Evolutionary conservation across 2,797 vertebrate species (phyloP).

Genomic region (Kryptopterus vitreolus): DNA sequence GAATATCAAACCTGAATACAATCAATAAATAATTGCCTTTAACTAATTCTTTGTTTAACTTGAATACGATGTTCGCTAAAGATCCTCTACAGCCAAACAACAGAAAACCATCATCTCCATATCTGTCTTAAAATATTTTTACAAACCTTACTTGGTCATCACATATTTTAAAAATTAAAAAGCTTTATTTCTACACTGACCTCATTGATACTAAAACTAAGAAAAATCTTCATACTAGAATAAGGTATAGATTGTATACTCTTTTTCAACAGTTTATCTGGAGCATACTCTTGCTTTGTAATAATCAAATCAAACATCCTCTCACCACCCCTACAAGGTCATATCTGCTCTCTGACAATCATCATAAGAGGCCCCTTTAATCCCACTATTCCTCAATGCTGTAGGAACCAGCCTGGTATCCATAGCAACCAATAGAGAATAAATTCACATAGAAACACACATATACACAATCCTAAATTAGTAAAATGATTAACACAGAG

Average conservation of each 20-base stretch:
- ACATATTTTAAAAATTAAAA: constrained; percentile 8
- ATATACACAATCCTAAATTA: constrained; percentile 8
- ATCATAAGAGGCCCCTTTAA: constrained; percentile 58
- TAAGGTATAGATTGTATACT: neutral
- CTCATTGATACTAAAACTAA: neutral
- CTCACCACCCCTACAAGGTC: constrained; percentile 65
- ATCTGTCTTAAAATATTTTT: neutral
- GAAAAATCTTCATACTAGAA: neutral
- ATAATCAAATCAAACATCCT: constrained; percentile 20
- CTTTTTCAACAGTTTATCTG: neutral
- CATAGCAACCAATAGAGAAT: constrained; percentile 63
- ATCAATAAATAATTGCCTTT: neutral
- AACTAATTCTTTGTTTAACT: neutral
- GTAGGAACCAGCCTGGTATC: constrained; percentile 62
- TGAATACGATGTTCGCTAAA: neutral
- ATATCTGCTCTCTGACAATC: constrained; percentile 60
- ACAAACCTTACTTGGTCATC: neutral
- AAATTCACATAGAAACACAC: neutral
- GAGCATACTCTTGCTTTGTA: neutral
- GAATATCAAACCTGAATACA: no score
- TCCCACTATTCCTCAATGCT: constrained; percentile 61
- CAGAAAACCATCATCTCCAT: neutral
- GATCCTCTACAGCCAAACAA: neutral
- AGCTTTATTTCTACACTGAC: no score
- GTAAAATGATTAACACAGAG: neutral